A percentile compares a stretch with the other conserved stretches of the same genome.
phyloP scores from a whole-genome alignment of 2,888 invertebrate genomes.

The Drosophila robusta region DNA sequence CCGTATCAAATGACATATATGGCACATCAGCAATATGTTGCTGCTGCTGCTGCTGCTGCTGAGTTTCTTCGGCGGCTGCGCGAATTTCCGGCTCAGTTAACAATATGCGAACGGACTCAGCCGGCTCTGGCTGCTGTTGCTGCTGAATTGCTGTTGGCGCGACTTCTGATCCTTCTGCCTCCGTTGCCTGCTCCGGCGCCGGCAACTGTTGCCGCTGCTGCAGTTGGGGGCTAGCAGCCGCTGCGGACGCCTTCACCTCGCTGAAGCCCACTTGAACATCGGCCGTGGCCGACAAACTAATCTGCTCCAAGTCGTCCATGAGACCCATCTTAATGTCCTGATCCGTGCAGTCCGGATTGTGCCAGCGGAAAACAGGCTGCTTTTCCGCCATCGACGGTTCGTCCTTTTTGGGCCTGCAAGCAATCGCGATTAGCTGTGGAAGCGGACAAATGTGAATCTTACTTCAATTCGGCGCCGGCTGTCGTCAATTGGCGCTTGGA shows the following conservation, averaged over 20 bases:
- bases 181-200: neutral
- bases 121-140: neutral
- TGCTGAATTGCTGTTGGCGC: neutral
- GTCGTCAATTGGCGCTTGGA: slow-evolving; percentile 9
- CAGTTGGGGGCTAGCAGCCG: neutral
- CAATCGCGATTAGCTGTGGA: neutral
- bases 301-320: neutral
- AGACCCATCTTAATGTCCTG: slow-evolving; percentile 35
- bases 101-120: no score
- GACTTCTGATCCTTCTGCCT: neutral
- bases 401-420: slow-evolving; percentile 2
- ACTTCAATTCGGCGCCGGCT: slow-evolving; percentile 13
- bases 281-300: neutral
- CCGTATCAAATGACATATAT: neutral
- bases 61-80: neutral
- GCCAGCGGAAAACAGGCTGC: slow-evolving; percentile 50
- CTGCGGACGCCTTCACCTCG: neutral
- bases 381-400: neutral
- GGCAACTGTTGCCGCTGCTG: neutral
- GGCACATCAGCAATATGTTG: slow-evolving; percentile 2
- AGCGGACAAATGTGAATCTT: neutral
- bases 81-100: neutral
- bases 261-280: slow-evolving; percentile 7
- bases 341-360: slow-evolving; percentile 41
- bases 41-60: neutral